Evolutionary conservation across 2,113 vertebrate genomes (phyloP).

Genomic region (Maccullochella peelii): DNA sequence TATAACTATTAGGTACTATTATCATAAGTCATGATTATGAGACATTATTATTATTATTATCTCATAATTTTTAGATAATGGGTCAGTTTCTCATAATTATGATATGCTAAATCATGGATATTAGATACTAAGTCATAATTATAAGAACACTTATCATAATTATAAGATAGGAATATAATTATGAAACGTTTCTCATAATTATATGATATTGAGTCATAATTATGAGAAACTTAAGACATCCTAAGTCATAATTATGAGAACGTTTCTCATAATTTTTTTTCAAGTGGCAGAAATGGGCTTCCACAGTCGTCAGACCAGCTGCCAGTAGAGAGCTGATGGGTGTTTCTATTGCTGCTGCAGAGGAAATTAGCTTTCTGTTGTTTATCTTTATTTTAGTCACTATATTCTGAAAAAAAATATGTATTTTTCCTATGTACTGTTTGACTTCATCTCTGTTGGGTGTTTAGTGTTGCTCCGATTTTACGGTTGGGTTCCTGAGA

Average conservation of each 20-base stretch:
- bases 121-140: background rate
- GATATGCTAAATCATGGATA: too few relatives aligned
- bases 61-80: background rate
- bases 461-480: conserved; percentile 49
- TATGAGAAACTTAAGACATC: too few relatives aligned
- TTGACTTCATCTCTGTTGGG: conserved; percentile 50
- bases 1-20: too few relatives aligned
- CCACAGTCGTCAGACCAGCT: background rate
- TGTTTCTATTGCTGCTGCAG: background rate
- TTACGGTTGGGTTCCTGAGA: conserved; percentile 54
- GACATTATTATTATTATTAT: too few relatives aligned
- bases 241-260: background rate
- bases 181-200: too few relatives aligned
- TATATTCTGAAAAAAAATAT: background rate
- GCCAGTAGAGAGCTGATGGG: background rate
- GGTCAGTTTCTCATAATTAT: background rate
- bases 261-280: background rate
- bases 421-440: conserved; percentile 37
- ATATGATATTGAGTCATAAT: too few relatives aligned
- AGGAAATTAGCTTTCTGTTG: conserved; percentile 12
- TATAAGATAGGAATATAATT: background rate
- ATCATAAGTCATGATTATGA: too few relatives aligned
- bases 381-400: conserved; percentile 1
- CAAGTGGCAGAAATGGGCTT: background rate
- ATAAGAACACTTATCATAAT: background rate